phyloP scores from a whole-genome alignment of 2,888 invertebrate species.

The Stenotaenia linearis region DNA sequence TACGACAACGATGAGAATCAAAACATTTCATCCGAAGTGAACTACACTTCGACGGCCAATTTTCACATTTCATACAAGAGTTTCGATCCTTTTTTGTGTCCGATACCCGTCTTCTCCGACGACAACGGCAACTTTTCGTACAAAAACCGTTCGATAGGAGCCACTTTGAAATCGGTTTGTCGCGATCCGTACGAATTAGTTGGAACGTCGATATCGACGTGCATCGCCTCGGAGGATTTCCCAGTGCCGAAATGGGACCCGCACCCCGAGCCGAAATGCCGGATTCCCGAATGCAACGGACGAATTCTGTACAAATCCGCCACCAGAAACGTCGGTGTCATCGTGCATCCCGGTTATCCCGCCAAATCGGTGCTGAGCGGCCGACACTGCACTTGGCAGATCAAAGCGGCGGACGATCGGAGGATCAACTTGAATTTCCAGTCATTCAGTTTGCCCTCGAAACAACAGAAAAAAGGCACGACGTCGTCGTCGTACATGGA shows the following conservation, averaged over 20 bases:
- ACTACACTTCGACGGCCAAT: not conserved
- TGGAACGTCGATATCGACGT: not conserved
- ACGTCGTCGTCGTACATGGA: slow-evolving; percentile 1
- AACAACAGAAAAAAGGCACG: not conserved
- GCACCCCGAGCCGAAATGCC: not conserved
- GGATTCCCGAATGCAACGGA: slow-evolving; percentile 2
- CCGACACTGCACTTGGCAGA: slow-evolving; percentile 17
- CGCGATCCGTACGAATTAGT: slow-evolving; percentile 28
- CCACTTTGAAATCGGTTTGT: slow-evolving; percentile 13
- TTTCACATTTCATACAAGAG: slow-evolving; percentile 28
- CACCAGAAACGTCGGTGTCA: not conserved
- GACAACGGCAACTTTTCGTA: slow-evolving; percentile 1
- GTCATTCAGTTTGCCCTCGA: not conserved
- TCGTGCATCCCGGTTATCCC: slow-evolving; percentile 30
- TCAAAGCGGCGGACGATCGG: not conserved
- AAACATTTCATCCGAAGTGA: not conserved
- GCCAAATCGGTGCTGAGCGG: not conserved
- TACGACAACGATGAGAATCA: not conserved
- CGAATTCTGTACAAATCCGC: not conserved
- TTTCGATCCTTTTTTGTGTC: slow-evolving; percentile 29
- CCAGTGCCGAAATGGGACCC: slow-evolving; percentile 27
- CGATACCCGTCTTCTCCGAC: not conserved
- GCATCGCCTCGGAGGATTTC: not conserved
- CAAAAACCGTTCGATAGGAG: slow-evolving; percentile 2
- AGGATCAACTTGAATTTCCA: not conserved